Evolutionary conservation across 1,140 invertebrate genomes (phyloP).

Genomic region (Ooceraea biroi): DNA sequence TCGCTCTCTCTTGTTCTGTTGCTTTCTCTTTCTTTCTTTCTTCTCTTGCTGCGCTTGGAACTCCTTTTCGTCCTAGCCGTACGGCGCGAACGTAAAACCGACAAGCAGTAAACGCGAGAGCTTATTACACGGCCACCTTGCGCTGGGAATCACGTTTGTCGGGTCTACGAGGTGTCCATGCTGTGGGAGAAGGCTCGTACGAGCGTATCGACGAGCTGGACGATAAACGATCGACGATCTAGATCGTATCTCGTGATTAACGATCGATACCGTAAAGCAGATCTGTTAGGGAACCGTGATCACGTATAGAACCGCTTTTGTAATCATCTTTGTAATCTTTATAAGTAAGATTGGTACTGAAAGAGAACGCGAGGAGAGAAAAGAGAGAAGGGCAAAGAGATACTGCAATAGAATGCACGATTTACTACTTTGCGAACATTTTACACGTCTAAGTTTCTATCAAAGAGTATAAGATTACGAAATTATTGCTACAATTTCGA

Average conservation of each 20-base stretch:
- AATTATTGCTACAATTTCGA: too few species aligned
- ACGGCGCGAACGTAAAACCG: conserved; percentile 32
- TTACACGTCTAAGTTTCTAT: too few species aligned
- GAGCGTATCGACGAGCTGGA: neutral
- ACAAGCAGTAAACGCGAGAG: conserved; percentile 53
- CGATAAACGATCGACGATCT: neutral
- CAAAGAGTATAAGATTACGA: too few species aligned
- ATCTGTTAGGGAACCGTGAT: neutral
- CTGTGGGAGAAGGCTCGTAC: neutral
- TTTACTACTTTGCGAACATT: too few species aligned
- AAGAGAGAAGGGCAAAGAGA: too few species aligned
- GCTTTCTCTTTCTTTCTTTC: neutral
- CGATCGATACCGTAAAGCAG: neutral
- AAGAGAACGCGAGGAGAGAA: neutral
- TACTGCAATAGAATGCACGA: too few species aligned
- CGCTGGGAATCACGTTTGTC: conserved; percentile 42
- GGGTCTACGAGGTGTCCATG: conserved; percentile 16
- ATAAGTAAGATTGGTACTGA: neutral
- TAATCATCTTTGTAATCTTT: neutral
- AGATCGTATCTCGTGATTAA: neutral
- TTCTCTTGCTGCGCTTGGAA: neutral
- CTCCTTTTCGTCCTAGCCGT: neutral
- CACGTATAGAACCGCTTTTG: neutral
- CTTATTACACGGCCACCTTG: conserved; percentile 59
- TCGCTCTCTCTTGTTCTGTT: neutral